A percentile compares a stretch with the other conserved stretches of the same genome.
phyloP scores from a whole-genome alignment of 1,140 invertebrate species.

The Aphelenchoides avenae region DNA sequence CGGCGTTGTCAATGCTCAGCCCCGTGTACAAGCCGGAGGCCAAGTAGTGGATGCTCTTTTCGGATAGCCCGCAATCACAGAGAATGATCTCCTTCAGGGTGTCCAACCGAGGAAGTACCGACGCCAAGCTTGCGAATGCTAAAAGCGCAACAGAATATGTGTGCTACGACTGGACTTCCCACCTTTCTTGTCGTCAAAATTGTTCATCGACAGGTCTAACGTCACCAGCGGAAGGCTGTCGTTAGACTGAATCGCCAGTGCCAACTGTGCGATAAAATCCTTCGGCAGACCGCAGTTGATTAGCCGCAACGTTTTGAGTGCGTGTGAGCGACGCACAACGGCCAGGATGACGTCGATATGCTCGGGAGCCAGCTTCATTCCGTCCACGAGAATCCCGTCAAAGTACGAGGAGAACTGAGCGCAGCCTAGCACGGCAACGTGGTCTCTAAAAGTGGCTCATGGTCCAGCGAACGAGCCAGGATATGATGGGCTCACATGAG shows the following conservation, averaged over 20 bases:
- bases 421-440: constrained; percentile 49
- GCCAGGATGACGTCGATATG: constrained; percentile 51
- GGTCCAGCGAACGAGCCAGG: constrained; percentile 2
- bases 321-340: constrained; percentile 49
- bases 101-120: constrained; percentile 40
- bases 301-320: constrained; percentile 41
- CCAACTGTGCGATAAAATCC: constrained; percentile 50
- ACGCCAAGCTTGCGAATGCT: constrained; percentile 42
- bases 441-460: constrained; percentile 44
- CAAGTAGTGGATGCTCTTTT: constrained; percentile 43
- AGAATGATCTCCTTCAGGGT: constrained; percentile 38
- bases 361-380: constrained; percentile 39
- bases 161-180: neutral
- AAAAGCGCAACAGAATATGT: constrained; percentile 9
- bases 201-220: constrained; percentile 47
- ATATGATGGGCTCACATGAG: neutral
- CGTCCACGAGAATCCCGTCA: constrained; percentile 50
- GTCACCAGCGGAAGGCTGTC: constrained; percentile 32
- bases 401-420: constrained; percentile 56
- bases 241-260: constrained; percentile 43
- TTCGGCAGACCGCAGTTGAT: constrained; percentile 51
- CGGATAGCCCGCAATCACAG: constrained; percentile 47
- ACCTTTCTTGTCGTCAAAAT: constrained; percentile 56
- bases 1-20: constrained; percentile 19
- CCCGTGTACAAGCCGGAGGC: constrained; percentile 40